These are phyloP conservation scores for Dasypus novemcinctus DNA, from an alignment of 2,113 vertebrate species.

Conservation along the genomic window DNA sequence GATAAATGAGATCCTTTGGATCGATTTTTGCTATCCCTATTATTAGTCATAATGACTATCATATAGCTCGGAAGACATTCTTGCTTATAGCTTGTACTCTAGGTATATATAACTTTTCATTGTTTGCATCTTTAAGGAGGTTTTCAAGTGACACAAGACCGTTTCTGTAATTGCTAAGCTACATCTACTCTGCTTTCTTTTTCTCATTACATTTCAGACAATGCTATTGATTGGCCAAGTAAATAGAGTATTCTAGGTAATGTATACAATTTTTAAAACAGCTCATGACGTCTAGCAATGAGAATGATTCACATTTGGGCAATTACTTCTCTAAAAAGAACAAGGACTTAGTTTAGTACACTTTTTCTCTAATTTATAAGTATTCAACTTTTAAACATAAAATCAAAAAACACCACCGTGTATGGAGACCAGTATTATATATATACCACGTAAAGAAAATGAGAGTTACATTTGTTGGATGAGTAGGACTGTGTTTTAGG, in stretches of 20 bases:
- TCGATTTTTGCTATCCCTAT: background rate
- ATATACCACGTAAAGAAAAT: constrained; percentile 33
- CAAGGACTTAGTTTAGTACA: background rate
- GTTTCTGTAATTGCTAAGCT: constrained; percentile 28
- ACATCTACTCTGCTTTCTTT: background rate
- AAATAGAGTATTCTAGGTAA: background rate
- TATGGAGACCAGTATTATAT: constrained; percentile 7
- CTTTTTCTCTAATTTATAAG: background rate
- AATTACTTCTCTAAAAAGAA: constrained; percentile 23
- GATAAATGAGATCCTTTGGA: background rate
- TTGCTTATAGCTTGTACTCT: constrained; percentile 26
- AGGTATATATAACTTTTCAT: constrained; percentile 8
- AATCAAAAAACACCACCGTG: background rate
- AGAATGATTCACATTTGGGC: background rate
- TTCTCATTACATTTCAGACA: constrained; percentile 37
- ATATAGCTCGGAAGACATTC: background rate
- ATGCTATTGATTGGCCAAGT: background rate
- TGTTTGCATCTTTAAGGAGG: background rate
- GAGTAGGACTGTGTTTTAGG: background rate
- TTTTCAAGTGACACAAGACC: background rate
- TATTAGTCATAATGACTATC: background rate
- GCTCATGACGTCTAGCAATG: background rate
- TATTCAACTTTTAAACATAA: background rate
- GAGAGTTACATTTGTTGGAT: background rate
- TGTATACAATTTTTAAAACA: background rate